Evolutionary conservation across 2,797 vertebrate species (phyloP).

Genomic region (Sebastiscus tertius): DNA sequence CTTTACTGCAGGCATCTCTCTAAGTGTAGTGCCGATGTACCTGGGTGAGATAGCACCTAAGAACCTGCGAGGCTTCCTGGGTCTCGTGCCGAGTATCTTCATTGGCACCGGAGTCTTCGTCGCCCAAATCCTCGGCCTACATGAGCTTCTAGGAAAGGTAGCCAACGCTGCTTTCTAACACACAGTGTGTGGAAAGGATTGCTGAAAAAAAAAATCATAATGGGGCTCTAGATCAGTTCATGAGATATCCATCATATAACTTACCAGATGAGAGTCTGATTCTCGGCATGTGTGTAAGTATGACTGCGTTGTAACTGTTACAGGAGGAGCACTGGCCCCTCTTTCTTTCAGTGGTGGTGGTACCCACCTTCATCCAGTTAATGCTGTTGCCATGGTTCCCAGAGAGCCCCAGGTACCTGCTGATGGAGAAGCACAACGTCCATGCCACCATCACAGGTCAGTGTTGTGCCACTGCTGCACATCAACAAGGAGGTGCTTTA

Average conservation of each 20-base stretch:
- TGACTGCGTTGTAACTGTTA: constrained; percentile 26
- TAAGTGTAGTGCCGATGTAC: constrained; percentile 93
- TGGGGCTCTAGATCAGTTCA: too few relatives aligned
- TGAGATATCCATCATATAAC: too few relatives aligned
- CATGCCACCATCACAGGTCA: constrained; percentile 87
- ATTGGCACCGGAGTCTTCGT: constrained; percentile 90
- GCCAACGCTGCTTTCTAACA: not conserved
- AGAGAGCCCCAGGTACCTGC: constrained; percentile 91
- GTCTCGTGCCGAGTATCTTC: constrained; percentile 90
- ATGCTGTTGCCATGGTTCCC: constrained; percentile 91
- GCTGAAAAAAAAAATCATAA: too few relatives aligned
- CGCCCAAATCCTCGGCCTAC: constrained; percentile 90
- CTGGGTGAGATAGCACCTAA: constrained; percentile 92
- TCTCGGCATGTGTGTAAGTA: not conserved
- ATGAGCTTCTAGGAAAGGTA: constrained; percentile 90
- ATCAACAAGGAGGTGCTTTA: not conserved
- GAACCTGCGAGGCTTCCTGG: constrained; percentile 89
- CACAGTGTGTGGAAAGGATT: not conserved
- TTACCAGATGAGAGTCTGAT: too few relatives aligned
- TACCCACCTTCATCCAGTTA: constrained; percentile 89
- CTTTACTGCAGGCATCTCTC: constrained; percentile 84
- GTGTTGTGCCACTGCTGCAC: constrained; percentile 12
- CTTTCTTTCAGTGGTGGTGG: constrained; percentile 85
- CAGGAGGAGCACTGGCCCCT: constrained; percentile 93
- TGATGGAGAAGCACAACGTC: constrained; percentile 90